Base-by-base conservation (phyloP, 2,888 invertebrate genomes). In the Thymelicus sylvestris region DNA sequence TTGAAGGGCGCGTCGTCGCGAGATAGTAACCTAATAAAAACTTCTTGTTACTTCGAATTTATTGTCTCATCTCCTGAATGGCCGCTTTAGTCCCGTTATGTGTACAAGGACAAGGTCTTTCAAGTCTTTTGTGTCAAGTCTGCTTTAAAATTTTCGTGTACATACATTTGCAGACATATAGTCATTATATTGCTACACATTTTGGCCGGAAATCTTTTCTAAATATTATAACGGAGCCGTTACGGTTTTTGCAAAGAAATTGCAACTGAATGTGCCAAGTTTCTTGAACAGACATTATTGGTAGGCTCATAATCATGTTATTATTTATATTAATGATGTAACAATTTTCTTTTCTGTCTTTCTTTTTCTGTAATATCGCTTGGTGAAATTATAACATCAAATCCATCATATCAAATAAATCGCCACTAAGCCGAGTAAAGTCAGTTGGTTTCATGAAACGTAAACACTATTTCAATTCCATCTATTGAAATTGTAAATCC, bases 241-340 rank as follows among this genome's bases (percentile, higher is more conserved):
- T 62, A 47, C 24, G 62, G 62, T 47, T 47, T 50, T 50, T 65
- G 65, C 38, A 73, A 71, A 50, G 68, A 72, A 77, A 80, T 78
- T 82, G 82, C 85, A 83, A 85, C 86, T 67, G 75, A 84, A 62
- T 62, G 62, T 47, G 62, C 62, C 62, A 62, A 62, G 62, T 47
- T 48, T 39, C 59, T 39, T 31, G 38, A 57, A 57, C 31, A 57
- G n/a, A 57, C 2, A 24, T 31, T 57, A 44, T 44, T 10, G 10
- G 41, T 41, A 10, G 6, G 2, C 41, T 41, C 31, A 31, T 3
- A 31, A 24, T 24, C 3, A 24, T 24, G 24, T 24, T 24, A 24
- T 24, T 24, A 24, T 24, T 24, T 24, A 24, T 2, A 24, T 3
- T 24, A 24, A 5, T 31, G 5, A 31, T 31, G 3, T 31, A 31